Evolutionary conservation across 2,113 vertebrate species (phyloP).

Genomic region (Entosphenus tridentatus): DNA sequence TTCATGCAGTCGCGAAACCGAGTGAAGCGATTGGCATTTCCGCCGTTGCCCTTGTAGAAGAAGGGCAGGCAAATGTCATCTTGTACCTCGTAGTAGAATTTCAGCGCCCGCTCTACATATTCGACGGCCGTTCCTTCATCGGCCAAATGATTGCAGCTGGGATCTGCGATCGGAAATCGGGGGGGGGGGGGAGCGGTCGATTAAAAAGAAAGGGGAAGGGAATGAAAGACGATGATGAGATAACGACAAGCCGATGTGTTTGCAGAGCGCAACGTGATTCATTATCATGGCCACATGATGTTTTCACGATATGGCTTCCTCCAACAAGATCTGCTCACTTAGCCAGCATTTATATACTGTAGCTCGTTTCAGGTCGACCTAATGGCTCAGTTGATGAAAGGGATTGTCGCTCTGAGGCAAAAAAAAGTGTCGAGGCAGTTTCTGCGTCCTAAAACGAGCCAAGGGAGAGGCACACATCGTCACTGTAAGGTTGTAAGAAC

Average conservation of each 20-base stretch:
- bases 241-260: constrained; percentile 32
- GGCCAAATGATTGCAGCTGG: constrained; percentile 14
- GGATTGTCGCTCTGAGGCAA: no score
- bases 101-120: background rate
- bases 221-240: constrained; percentile 16
- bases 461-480: no score
- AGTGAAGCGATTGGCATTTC: constrained; percentile 24
- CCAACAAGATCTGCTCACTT: no score
- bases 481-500: no score
- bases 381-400: no score
- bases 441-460: no score
- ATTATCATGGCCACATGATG: no score
- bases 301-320: no score
- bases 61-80: constrained; percentile 20
- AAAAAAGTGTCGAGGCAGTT: no score
- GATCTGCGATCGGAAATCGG: background rate
- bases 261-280: no score
- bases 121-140: constrained; percentile 11
- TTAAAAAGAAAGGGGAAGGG: background rate
- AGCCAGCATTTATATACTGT: no score
- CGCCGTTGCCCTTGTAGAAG: constrained; percentile 19
- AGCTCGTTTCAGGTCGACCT: no score
- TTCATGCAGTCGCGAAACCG: constrained; percentile 20
- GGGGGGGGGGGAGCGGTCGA: background rate
- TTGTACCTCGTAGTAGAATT: constrained; percentile 12